phyloP scores from a whole-genome alignment of 30 jellyfish, hydroid and myxozoan genomes.

The Cassiopea andromeda region DNA sequence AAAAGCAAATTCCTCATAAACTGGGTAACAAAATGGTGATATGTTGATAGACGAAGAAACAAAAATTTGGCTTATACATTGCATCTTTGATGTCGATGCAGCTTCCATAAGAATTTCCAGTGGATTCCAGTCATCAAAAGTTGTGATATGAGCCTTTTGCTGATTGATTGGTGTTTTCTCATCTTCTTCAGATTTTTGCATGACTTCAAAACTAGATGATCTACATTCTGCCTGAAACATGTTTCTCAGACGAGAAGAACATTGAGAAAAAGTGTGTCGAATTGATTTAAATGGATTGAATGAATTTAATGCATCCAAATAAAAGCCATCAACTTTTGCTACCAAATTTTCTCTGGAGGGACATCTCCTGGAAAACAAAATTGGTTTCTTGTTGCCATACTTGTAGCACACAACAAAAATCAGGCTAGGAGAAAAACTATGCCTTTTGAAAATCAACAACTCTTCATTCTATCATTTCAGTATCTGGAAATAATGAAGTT shows the following conservation, averaged over 20 bases:
- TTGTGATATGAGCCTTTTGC: not conserved
- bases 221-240: not conserved
- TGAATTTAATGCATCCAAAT: not conserved
- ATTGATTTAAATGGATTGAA: conserved; percentile 27
- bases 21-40: conserved; percentile 52
- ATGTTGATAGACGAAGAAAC: conserved; percentile 32
- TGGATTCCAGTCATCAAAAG: not conserved
- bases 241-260: not conserved
- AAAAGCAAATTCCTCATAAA: conserved; percentile 31
- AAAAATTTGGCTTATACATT: conserved; percentile 12
- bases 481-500: too few relatives aligned
- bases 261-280: conserved; percentile 14
- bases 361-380: conserved; percentile 3
- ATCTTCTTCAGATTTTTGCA: not conserved
- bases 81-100: not conserved
- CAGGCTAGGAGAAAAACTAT: too few relatives aligned
- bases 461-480: too few relatives aligned
- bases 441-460: too few relatives aligned
- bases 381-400: not conserved
- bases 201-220: not conserved
- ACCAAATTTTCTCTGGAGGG: conserved; percentile 1
- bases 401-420: too few relatives aligned
- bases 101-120: not conserved
- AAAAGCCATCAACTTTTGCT: conserved; percentile 5
- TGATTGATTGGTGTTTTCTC: not conserved